Evolutionary conservation across 2,888 invertebrate species (phyloP).

Genomic region (Dermolepida albohirtum): DNA sequence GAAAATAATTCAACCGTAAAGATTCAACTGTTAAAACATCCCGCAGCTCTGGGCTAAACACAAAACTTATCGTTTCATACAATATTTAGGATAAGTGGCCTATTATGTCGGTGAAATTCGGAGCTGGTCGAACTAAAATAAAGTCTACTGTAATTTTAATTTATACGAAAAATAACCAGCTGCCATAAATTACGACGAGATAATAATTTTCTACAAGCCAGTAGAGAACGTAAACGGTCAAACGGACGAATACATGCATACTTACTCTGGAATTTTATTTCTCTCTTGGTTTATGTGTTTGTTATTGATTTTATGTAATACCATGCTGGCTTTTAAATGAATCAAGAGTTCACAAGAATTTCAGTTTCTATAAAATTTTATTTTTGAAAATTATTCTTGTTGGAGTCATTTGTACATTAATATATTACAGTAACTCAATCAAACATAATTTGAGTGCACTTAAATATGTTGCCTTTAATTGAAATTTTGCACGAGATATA

Average conservation of each 20-base stretch:
- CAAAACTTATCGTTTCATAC: slow-evolving; percentile 37
- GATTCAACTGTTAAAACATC: slow-evolving; percentile 8
- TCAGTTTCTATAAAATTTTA: no score
- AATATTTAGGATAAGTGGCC: slow-evolving; percentile 46
- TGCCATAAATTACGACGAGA: slow-evolving; percentile 32
- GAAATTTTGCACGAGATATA: no score
- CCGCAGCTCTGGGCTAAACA: slow-evolving; percentile 28
- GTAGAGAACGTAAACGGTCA: slow-evolving; percentile 17
- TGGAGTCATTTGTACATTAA: no score
- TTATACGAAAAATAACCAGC: slow-evolving; percentile 28
- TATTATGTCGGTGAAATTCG: slow-evolving; percentile 37
- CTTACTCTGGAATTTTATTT: neutral
- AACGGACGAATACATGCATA: neutral
- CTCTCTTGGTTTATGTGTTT: no score
- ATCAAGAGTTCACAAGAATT: no score
- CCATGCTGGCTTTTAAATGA: no score
- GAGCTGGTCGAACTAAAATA: slow-evolving; percentile 13
- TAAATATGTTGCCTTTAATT: no score
- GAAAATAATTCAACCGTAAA: neutral
- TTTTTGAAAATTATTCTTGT: no score
- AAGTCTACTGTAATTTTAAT: slow-evolving; percentile 38
- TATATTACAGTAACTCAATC: no score
- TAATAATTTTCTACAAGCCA: slow-evolving; percentile 14
- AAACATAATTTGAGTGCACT: no score
- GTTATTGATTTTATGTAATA: no score